Conservation (phyloP, 2,797 vertebrate species). For the Setipinna tenuifilis region DNA sequence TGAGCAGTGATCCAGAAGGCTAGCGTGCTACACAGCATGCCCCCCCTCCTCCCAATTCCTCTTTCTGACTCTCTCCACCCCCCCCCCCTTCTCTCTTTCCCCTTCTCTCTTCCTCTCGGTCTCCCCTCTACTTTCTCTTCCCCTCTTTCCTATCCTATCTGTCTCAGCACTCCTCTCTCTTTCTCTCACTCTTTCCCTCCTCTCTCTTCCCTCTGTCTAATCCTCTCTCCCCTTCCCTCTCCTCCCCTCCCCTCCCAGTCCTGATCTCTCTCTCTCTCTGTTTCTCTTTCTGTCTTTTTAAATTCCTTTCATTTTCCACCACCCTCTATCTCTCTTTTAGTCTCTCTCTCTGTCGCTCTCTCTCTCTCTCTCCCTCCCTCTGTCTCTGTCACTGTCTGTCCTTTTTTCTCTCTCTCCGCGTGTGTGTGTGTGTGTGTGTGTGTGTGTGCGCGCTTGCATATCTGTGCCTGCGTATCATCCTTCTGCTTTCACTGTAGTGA, state of each 20-base stretch:
- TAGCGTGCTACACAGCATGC: background rate
- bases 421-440: too few species aligned
- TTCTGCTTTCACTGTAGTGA: background rate
- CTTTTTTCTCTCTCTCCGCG: too few species aligned
- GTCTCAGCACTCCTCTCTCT: conserved; percentile 42
- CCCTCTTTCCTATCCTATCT: conserved; percentile 47
- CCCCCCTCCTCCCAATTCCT: background rate
- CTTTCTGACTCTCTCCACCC: too few species aligned
- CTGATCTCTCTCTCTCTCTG: conserved; percentile 35
- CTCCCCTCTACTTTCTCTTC: background rate
- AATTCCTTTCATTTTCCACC: background rate
- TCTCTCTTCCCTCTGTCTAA: conserved; percentile 39
- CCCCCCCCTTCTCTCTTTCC: too few species aligned
- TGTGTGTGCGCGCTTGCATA: too few species aligned
- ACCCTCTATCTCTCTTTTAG: background rate
- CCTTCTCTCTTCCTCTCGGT: conserved; percentile 26
- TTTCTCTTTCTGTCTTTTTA: too few species aligned
- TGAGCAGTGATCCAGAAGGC: conserved; percentile 7
- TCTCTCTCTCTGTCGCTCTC: background rate
- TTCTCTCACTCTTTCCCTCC: conserved; percentile 57
- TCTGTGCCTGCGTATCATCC: too few species aligned
- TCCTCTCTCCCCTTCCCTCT: conserved; percentile 35
- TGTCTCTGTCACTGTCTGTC: background rate
- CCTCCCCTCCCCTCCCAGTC: too few species aligned
- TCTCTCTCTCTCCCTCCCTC: background rate